phyloP scores from a whole-genome alignment of 1,140 invertebrate genomes.

The Triops cancriformis region DNA sequence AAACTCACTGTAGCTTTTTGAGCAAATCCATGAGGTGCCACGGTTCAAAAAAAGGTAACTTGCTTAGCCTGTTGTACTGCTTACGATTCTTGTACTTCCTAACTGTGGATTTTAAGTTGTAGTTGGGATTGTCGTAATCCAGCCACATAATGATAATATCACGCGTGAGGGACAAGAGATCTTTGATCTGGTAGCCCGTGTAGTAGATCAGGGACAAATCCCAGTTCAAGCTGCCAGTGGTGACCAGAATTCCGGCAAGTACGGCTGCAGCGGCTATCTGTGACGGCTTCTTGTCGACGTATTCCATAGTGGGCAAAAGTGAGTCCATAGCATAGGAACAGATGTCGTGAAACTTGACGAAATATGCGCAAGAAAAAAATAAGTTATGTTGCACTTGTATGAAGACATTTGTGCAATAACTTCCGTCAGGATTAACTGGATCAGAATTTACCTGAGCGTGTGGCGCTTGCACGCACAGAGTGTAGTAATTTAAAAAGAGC shows the following conservation, averaged over 20 bases:
- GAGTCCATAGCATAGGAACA: not conserved
- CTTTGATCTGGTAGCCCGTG: not conserved
- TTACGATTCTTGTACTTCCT: not conserved
- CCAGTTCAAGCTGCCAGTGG: not conserved
- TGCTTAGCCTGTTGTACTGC: not conserved
- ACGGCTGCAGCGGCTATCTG: not conserved
- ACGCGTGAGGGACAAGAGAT: not conserved
- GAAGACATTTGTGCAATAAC: not conserved
- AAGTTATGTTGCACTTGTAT: too few relatives aligned
- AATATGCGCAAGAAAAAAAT: too few relatives aligned
- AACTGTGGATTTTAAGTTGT: not conserved
- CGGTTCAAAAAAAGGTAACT: not conserved
- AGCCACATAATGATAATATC: not conserved
- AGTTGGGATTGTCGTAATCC: conserved; percentile 5
- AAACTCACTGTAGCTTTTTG: not conserved
- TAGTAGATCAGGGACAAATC: not conserved
- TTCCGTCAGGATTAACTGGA: not conserved
- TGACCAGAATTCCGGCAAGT: not conserved
- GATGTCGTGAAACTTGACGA: not conserved
- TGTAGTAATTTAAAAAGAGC: not conserved
- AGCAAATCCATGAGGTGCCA: not conserved
- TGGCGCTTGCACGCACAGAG: not conserved
- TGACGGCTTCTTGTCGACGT: conserved; percentile 1
- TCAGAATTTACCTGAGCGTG: not conserved
- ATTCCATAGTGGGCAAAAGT: not conserved